Conservation (phyloP, 2,888 invertebrate genomes). For the Pharmacophagus antenor region DNA sequence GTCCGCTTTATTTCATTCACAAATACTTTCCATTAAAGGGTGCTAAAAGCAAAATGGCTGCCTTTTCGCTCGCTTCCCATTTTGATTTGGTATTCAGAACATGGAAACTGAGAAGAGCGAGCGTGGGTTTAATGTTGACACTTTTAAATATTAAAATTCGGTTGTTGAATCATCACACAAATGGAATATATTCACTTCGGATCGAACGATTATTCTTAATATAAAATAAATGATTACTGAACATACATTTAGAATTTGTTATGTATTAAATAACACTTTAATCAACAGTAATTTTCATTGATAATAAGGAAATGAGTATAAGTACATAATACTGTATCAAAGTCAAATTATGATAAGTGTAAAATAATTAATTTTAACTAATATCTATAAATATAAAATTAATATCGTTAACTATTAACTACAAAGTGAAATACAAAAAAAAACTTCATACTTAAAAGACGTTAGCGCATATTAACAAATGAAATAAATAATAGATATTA, state of each 20-base stretch:
- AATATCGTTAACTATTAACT: too few species aligned
- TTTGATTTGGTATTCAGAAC: constrained; percentile 71
- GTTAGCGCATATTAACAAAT: too few species aligned
- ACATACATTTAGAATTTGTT: too few species aligned
- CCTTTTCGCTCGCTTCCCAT: constrained; percentile 58
- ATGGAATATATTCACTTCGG: constrained; percentile 44
- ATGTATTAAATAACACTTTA: too few species aligned
- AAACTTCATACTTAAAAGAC: too few species aligned
- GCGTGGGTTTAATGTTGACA: constrained; percentile 64
- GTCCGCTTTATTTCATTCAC: constrained; percentile 58
- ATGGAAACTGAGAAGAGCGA: constrained; percentile 57
- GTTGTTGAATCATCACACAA: constrained; percentile 61
- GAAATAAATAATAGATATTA: too few species aligned
- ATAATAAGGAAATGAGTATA: neutral
- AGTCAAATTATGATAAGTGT: too few species aligned
- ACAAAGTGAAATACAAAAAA: too few species aligned
- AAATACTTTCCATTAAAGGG: constrained; percentile 67
- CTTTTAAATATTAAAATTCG: constrained; percentile 75
- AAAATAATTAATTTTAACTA: too few species aligned
- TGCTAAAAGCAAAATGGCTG: constrained; percentile 74
- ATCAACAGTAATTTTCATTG: neutral
- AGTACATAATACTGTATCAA: too few species aligned
- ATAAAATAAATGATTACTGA: too few species aligned
- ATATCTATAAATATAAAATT: too few species aligned
- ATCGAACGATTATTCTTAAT: constrained; percentile 8